Evolutionary conservation across 2,113 vertebrate species (phyloP), one percentile per base, ranked within the genome.

Genomic region (Antechinus stuartii): DNA sequence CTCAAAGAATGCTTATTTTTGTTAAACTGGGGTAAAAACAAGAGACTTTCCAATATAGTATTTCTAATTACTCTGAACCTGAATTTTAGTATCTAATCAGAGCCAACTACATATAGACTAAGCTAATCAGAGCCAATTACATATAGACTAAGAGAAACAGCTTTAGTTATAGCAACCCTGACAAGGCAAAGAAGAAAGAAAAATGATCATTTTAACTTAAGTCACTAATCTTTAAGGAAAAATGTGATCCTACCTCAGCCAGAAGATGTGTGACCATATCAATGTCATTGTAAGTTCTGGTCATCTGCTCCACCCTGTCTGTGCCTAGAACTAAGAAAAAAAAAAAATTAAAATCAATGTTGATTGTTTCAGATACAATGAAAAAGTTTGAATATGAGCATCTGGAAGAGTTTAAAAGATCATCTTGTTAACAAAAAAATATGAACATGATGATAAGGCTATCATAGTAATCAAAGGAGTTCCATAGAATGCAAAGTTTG

Each of bases 191-290:
- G 22, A 24, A 91, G 54, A 90, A 97, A 93, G 92, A 84, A 16
- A 93, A 61, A 95, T 26, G 53, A 95, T 27, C 35, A 84, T 54
- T 55, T 10, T 91, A 89, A 24, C 61, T 98, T 96, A 24, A 95
- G 42, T 0, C 61, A 95, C 6, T 84, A 42, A 84, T 96, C 54
- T 91, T 23, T 92, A 93, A 91, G 53, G 91, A 91, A 96, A 92
- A 35, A 92, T 35, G 35, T 1, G 76, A 61, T 94, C 96, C 54
- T 98, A 99, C 99, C 99, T 99, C 99, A 90, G 99, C 99, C 97
- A 99, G 96, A 61, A 99, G 98, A 97, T 99, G 99, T 46, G 99
- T 99, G 93, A 99, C 99, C 99, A 99, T 98, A 57, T 99, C 99
- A 23, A 99, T 98, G 97, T 99, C 99, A 99, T 99, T 98, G 98